These are phyloP conservation scores for Chelon auratus DNA, from an alignment of 2,797 vertebrate species.

Conservation along the genomic window DNA sequence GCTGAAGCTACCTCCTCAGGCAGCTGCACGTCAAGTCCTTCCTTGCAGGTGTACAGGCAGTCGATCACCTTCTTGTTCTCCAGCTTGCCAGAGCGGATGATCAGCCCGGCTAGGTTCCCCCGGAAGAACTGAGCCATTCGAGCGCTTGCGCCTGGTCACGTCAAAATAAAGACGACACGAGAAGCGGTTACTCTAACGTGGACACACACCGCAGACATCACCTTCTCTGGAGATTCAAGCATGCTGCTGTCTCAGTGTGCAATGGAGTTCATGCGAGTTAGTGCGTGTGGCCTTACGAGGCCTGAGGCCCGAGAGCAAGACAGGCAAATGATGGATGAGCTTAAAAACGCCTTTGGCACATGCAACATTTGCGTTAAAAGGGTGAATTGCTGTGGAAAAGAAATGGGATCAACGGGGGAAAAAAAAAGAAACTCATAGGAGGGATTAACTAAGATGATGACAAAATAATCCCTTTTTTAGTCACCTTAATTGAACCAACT, in stretches of 20 bases:
- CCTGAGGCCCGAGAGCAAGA: slow-evolving; percentile 44
- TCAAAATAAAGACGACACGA: slow-evolving; percentile 16
- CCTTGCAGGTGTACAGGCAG: slow-evolving; percentile 98
- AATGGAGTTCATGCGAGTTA: slow-evolving; percentile 92
- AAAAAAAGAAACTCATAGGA: slow-evolving; percentile 19
- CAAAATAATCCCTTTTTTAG: slow-evolving; percentile 26
- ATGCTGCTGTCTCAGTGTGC: slow-evolving; percentile 68
- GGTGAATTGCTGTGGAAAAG: slow-evolving; percentile 22
- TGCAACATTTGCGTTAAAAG: slow-evolving; percentile 67
- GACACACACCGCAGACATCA: slow-evolving; percentile 5
- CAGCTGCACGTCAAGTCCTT: slow-evolving; percentile 93
- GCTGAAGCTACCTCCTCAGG: slow-evolving; percentile 87
- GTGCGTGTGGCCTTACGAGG: slow-evolving; percentile 75
- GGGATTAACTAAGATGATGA: slow-evolving; percentile 19
- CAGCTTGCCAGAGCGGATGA: slow-evolving; percentile 93
- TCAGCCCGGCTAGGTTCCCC: slow-evolving; percentile 94
- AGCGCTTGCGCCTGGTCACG: slow-evolving; percentile 87
- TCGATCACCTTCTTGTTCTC: slow-evolving; percentile 98
- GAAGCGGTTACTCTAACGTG: slow-evolving; percentile 27
- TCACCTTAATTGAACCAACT: slow-evolving; percentile 4
- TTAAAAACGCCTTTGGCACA: slow-evolving; percentile 63
- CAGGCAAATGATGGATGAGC: slow-evolving; percentile 65
- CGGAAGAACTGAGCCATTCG: slow-evolving; percentile 96
- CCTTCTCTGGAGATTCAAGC: slow-evolving; percentile 57
- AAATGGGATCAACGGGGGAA: slow-evolving; percentile 23